Conservation (phyloP, 1,140 invertebrate species). For the Bathynomus jamesi region DNA sequence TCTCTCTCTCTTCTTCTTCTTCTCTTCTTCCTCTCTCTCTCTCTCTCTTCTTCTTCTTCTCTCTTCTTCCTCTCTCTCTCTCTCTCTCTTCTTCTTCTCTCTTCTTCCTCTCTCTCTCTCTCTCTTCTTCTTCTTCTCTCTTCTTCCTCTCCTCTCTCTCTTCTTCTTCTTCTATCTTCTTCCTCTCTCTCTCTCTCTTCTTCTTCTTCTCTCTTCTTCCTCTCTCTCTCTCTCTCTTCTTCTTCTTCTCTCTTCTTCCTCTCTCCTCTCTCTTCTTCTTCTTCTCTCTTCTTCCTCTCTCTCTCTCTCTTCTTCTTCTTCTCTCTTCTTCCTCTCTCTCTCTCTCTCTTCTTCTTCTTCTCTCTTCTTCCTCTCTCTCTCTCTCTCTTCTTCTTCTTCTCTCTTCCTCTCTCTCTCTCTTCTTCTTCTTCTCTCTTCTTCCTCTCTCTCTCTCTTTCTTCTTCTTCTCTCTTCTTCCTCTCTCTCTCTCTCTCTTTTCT, state of each 20-base stretch:
- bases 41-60: neutral
- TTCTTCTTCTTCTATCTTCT: neutral
- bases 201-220: too few relatives aligned
- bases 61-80: too few relatives aligned
- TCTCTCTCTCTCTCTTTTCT: neutral
- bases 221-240: too few relatives aligned
- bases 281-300: too few relatives aligned
- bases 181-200: too few relatives aligned
- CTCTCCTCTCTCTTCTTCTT: neutral
- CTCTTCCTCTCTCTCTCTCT: neutral
- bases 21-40: too few relatives aligned
- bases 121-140: neutral
- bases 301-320: too few relatives aligned
- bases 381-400: neutral
- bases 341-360: too few relatives aligned
- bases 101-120: neutral
- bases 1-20: too few relatives aligned
- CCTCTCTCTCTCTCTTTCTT: neutral
- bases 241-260: too few relatives aligned
- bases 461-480: neutral
- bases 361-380: neutral
- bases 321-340: neutral
- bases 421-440: neutral
- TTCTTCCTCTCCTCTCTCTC: too few relatives aligned
- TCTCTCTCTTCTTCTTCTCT: too few relatives aligned